Conservation (phyloP, 2,888 invertebrate species). For the Branchipolynoe longqiensis region DNA sequence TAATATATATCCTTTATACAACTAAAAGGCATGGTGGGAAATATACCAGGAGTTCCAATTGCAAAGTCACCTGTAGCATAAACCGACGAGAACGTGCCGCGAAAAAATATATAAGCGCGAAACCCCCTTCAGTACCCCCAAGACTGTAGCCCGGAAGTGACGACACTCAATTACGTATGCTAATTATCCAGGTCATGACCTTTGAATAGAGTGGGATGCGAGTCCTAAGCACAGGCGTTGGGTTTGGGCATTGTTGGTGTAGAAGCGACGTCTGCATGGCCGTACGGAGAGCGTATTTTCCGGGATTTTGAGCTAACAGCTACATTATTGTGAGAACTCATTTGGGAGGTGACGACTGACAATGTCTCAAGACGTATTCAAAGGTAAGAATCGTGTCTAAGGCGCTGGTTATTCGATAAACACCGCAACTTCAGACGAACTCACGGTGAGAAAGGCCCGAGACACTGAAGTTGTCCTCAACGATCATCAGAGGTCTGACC, state of each 20-base stretch:
- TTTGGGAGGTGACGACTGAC: background rate
- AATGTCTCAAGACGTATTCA: slow-evolving; percentile 59
- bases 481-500: slow-evolving; percentile 3
- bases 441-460: too few relatives aligned
- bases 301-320: slow-evolving; percentile 2
- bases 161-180: slow-evolving; percentile 59
- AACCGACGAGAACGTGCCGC: too few relatives aligned
- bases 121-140: background rate
- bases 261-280: slow-evolving; percentile 39
- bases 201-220: slow-evolving; percentile 48
- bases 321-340: background rate
- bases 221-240: slow-evolving; percentile 28
- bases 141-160: slow-evolving; percentile 53
- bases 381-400: slow-evolving; percentile 9
- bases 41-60: too few relatives aligned
- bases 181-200: slow-evolving; percentile 60
- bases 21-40: too few relatives aligned
- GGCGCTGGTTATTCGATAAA: background rate
- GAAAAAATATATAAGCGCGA: background rate
- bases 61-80: too few relatives aligned
- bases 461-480: slow-evolving; percentile 32
- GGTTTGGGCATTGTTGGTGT: slow-evolving; percentile 29
- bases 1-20: too few relatives aligned
- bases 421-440: slow-evolving; percentile 4
- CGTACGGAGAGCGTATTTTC: slow-evolving; percentile 8